phyloP scores from a whole-genome alignment of 2,113 vertebrate species.

The Callospermophilus lateralis region DNA sequence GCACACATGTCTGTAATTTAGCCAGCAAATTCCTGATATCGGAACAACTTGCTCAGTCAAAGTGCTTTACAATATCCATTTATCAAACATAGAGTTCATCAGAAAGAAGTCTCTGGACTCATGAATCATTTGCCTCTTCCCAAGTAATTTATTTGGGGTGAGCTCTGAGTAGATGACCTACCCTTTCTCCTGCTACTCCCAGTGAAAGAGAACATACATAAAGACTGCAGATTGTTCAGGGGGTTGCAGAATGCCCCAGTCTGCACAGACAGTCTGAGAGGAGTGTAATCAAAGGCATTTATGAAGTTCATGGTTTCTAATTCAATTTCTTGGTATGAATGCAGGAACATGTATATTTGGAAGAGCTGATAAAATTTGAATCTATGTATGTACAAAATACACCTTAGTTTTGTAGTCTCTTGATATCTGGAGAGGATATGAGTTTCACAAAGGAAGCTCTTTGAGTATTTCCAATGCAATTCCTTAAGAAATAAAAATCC shows the following conservation, averaged over 20 bases:
- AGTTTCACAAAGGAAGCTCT: neutral
- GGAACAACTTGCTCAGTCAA: neutral
- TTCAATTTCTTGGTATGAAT: neutral
- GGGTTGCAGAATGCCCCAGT: rapidly evolving
- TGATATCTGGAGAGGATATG: neutral
- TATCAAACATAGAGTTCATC: neutral
- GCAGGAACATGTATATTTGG: neutral
- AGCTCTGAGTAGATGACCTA: too few relatives aligned
- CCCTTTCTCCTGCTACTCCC: neutral
- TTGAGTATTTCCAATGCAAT: neutral
- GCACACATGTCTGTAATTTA: neutral
- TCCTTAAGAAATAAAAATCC: neutral
- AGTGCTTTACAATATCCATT: neutral
- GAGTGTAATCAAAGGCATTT: neutral
- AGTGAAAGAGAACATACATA: neutral
- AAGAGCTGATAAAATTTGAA: neutral
- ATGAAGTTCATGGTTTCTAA: neutral
- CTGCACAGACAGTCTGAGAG: neutral
- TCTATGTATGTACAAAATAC: neutral
- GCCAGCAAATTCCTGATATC: neutral
- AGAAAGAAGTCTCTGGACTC: neutral
- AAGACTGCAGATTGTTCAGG: neutral
- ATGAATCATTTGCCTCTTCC: neutral
- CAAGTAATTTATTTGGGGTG: neutral
- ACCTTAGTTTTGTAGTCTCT: neutral